Evolutionary conservation across 2,797 vertebrate species (phyloP).

Genomic region (Erithacus rubecula): DNA sequence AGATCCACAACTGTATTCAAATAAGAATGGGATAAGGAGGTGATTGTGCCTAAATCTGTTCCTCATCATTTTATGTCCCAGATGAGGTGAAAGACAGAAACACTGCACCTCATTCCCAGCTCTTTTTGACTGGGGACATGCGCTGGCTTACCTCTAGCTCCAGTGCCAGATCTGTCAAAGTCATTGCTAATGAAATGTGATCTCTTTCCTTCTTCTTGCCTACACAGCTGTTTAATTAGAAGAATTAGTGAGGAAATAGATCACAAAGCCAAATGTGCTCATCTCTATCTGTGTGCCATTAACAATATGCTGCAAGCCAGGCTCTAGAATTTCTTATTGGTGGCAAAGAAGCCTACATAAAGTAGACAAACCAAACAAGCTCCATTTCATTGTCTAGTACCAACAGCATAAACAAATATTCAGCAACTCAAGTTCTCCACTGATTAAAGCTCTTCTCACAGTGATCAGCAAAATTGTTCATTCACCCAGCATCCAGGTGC

Average conservation of each 20-base stretch:
- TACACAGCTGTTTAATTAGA: not conserved
- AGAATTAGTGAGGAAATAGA: not conserved
- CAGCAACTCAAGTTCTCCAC: not conserved
- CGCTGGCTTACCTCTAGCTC: not conserved
- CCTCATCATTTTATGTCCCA: not conserved
- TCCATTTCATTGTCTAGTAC: not conserved
- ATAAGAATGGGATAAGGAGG: not conserved
- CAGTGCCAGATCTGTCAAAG: not conserved
- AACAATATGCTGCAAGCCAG: not conserved
- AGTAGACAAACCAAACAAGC: not conserved
- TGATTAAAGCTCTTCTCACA: not conserved
- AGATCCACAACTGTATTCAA: not conserved
- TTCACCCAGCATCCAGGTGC: not conserved
- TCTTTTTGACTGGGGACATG: not conserved
- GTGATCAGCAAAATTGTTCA: not conserved
- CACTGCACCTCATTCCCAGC: not conserved
- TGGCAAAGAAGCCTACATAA: not conserved
- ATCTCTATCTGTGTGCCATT: not conserved
- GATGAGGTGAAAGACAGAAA: conserved; percentile 25
- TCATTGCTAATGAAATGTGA: not conserved
- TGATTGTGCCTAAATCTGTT: conserved; percentile 1
- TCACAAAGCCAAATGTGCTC: not conserved
- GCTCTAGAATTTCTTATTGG: not conserved
- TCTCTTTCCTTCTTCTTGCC: not conserved
- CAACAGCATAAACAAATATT: not conserved